Percentiles rank a stretch among this genome's conserved stretches.
Conservation (phyloP, 2,113 vertebrate species). For the Coptodon bakossiorum region DNA sequence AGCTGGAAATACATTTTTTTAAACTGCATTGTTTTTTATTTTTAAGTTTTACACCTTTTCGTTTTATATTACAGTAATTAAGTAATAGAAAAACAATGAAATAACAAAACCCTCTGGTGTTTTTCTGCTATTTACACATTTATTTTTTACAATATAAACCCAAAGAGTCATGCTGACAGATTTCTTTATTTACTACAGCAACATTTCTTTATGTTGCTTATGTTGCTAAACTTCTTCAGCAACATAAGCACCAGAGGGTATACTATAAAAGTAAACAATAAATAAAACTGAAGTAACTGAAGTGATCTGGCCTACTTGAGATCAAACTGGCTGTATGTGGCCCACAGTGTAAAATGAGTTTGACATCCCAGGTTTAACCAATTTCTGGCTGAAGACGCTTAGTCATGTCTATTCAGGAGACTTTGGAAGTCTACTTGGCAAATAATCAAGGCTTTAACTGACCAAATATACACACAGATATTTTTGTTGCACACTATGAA, state of each 20-base stretch:
- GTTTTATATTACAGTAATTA: not conserved
- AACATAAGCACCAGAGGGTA: not conserved
- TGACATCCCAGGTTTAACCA: not conserved
- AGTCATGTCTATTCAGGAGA: not conserved
- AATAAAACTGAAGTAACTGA: not conserved
- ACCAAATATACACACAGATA: not conserved
- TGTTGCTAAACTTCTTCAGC: not conserved
- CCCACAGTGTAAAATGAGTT: not conserved
- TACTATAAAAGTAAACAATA: not conserved
- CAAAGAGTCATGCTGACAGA: not conserved
- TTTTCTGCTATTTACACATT: not conserved
- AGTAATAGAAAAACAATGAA: not conserved
- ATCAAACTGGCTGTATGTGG: not conserved
- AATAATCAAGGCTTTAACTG: not conserved
- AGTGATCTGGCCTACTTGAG: accelerated
- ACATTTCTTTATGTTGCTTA: not conserved
- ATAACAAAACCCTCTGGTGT: not conserved
- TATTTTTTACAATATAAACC: not conserved
- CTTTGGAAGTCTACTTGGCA: not conserved
- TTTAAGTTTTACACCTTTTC: not conserved
- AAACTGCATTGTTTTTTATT: not conserved
- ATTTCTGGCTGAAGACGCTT: not conserved
- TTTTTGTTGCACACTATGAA: not conserved
- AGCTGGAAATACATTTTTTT: not conserved
- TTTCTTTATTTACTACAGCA: not conserved